These are phyloP conservation scores for Sebastes nivosus DNA, from an alignment of 2,797 vertebrate species.

Conservation along the genomic window DNA sequence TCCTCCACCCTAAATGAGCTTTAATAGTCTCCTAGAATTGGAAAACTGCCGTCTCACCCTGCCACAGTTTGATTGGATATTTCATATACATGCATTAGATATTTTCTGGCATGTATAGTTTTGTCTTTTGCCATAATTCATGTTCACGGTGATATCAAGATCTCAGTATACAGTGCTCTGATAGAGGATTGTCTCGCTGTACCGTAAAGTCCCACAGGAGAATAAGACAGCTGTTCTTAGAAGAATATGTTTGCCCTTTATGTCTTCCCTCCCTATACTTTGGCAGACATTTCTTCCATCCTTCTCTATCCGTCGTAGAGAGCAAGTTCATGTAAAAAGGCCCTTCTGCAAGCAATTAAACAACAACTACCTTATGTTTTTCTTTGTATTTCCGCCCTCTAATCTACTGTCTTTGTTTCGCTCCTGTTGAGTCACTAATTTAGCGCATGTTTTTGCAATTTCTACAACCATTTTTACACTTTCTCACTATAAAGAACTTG, in stretches of 20 bases:
- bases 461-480: background rate
- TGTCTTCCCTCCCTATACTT: slow-evolving; percentile 30
- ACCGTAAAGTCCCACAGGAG: background rate
- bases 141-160: slow-evolving; percentile 47
- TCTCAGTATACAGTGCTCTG: slow-evolving; percentile 15
- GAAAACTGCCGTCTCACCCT: slow-evolving; percentile 58
- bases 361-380: background rate
- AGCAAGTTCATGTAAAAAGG: background rate
- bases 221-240: slow-evolving; percentile 43
- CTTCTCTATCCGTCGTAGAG: background rate
- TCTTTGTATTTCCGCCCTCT: background rate
- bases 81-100: slow-evolving; percentile 61
- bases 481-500: slow-evolving; percentile 6
- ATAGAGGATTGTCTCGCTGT: slow-evolving; percentile 8
- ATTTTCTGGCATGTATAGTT: slow-evolving; percentile 40
- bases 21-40: slow-evolving; percentile 59
- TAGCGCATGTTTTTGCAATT: background rate
- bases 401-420: background rate
- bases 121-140: slow-evolving; percentile 50
- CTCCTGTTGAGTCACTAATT: background rate
- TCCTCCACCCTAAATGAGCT: slow-evolving; percentile 51
- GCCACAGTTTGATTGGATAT: slow-evolving; percentile 63
- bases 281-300: slow-evolving; percentile 26
- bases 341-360: background rate
- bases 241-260: slow-evolving; percentile 47